phyloP scores from a whole-genome alignment of 2,888 invertebrate species.

The Drosophila planitibia region DNA sequence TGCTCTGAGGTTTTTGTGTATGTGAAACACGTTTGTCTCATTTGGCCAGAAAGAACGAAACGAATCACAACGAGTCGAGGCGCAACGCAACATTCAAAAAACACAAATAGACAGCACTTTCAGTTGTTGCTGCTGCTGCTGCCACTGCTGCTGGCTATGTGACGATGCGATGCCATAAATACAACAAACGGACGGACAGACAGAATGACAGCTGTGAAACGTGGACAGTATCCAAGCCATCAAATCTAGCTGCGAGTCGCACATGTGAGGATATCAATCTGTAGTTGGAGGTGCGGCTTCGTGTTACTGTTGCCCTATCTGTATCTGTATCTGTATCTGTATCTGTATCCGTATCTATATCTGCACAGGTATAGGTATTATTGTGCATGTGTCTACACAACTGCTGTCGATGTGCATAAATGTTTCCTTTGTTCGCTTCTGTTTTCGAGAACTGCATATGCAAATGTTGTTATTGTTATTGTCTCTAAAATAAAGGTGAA shows the following conservation, averaged over 20 bases:
- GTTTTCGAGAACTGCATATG: constrained; percentile 26
- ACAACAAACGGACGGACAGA: constrained; percentile 9
- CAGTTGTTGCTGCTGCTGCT: constrained; percentile 33
- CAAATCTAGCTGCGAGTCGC: constrained; percentile 30
- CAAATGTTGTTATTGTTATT: constrained; percentile 22
- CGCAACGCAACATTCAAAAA: constrained; percentile 12
- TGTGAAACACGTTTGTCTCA: constrained; percentile 78
- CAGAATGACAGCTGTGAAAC: constrained; percentile 39
- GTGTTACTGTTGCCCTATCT: neutral
- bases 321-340: constrained; percentile 5
- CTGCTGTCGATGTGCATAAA: constrained; percentile 33
- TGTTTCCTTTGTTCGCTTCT: constrained; percentile 31
- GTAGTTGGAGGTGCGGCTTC: constrained; percentile 22
- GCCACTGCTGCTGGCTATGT: constrained; percentile 4
- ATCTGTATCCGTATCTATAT: constrained; percentile 8
- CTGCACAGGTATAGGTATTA: constrained; percentile 2
- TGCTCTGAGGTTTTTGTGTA: constrained; percentile 51
- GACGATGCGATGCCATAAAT: constrained; percentile 54
- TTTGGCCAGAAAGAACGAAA: constrained; percentile 71
- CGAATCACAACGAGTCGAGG: constrained; percentile 20
- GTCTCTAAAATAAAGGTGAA: neutral
- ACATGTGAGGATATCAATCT: constrained; percentile 34
- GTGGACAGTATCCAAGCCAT: constrained; percentile 48
- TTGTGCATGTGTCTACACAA: constrained; percentile 1
- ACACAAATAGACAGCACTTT: constrained; percentile 44